These are phyloP conservation scores for Semnornis frantzii DNA, from an alignment of 2,113 vertebrate genomes.

Conservation along the genomic window DNA sequence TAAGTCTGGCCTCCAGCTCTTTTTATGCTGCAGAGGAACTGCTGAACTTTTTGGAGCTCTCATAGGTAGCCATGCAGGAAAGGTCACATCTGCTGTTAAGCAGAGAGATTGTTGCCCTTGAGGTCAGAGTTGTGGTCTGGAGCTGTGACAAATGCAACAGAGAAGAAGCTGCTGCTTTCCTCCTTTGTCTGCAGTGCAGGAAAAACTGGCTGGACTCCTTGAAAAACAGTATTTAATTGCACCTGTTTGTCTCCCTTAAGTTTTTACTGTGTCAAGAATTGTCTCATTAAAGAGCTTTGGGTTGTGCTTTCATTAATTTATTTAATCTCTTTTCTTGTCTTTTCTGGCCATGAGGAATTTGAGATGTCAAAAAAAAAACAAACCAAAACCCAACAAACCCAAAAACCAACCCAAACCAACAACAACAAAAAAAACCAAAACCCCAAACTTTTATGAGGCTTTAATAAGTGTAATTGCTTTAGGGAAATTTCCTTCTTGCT, in stretches of 20 bases:
- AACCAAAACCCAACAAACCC: no score
- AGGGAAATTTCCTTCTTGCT: not conserved
- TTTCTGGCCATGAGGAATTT: not conserved
- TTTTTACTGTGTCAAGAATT: not conserved
- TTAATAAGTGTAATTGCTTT: not conserved
- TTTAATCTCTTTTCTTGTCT: not conserved
- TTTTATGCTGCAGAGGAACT: not conserved
- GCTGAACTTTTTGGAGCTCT: not conserved
- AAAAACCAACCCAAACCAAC: not conserved
- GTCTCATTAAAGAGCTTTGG: not conserved
- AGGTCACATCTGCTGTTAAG: not conserved
- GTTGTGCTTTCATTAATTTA: not conserved
- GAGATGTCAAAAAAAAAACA: no score
- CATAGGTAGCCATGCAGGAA: fast-evolving
- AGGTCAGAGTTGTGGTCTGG: not conserved
- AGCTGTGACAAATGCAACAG: not conserved
- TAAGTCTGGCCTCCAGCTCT: not conserved
- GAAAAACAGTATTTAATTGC: not conserved
- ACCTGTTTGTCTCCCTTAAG: not conserved
- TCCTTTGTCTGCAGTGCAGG: not conserved
- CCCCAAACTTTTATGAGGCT: not conserved
- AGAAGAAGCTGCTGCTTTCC: not conserved
- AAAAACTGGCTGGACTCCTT: no score
- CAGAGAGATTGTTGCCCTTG: not conserved
- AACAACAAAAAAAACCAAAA: no score